A percentile compares a stretch with the other conserved stretches of the same genome.
phyloP scores from a whole-genome alignment of 2,113 vertebrate species.

The Indicator indicator region DNA sequence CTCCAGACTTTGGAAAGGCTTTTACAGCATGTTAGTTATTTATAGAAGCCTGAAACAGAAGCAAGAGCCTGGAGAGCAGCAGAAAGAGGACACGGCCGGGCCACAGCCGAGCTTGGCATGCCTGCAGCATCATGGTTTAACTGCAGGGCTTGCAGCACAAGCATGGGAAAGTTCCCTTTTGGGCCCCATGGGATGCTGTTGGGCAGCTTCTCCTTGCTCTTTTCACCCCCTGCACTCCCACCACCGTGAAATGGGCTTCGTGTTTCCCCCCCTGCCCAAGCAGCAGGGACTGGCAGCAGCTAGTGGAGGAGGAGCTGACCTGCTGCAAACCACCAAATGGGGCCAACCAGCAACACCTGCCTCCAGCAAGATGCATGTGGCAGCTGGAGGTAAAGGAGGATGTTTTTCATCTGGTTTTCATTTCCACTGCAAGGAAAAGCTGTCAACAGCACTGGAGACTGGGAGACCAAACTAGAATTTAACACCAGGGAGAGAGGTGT shows the following conservation, averaged over 20 bases:
- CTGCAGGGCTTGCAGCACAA: not conserved
- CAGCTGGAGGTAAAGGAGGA: not conserved
- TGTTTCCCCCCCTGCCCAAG: not conserved
- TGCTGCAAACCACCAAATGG: not conserved
- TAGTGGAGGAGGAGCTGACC: not conserved
- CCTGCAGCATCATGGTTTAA: accelerated
- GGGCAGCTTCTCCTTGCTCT: not conserved
- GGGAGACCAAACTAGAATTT: not conserved
- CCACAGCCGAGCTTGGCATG: not conserved
- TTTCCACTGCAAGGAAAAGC: not conserved
- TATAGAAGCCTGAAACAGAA: not conserved
- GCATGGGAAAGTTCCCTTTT: not conserved
- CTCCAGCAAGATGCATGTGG: not conserved
- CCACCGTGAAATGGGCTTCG: not conserved
- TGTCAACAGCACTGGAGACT: not conserved
- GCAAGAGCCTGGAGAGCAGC: not conserved
- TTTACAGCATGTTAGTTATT: not conserved
- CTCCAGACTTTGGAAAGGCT: not conserved
- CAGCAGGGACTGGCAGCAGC: not conserved
- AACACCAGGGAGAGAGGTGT: not conserved
- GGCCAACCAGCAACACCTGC: not conserved
- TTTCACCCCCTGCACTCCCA: not conserved
- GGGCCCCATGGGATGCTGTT: not conserved
- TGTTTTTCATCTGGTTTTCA: not conserved
- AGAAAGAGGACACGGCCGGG: not conserved